phyloP scores from a whole-genome alignment of 2,797 vertebrate genomes.

The Sebastes wilsoni region DNA sequence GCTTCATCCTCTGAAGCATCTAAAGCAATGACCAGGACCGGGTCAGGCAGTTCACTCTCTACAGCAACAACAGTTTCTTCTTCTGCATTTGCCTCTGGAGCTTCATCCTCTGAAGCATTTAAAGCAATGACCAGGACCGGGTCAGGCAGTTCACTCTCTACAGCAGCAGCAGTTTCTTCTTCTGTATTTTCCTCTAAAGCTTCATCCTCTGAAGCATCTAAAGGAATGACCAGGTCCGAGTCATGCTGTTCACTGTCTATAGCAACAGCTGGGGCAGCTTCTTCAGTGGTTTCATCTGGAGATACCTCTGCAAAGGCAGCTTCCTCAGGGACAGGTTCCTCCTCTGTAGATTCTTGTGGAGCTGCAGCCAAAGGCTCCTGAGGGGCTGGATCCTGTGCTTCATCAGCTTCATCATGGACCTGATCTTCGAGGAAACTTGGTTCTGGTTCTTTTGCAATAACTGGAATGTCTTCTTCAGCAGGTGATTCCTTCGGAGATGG shows the following conservation, averaged over 20 bases:
- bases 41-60: background rate
- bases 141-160: background rate
- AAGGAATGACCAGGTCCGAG: no score
- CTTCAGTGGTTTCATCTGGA: background rate
- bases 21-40: no score
- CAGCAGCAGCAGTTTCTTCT: background rate
- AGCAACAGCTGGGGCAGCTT: no score
- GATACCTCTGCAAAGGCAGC: background rate
- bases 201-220: background rate
- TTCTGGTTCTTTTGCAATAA: conserved; percentile 11
- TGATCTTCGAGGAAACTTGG: background rate
- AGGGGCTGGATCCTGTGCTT: background rate
- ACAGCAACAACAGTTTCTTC: background rate
- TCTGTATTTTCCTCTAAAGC: background rate
- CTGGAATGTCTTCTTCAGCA: conserved; percentile 8
- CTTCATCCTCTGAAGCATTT: background rate
- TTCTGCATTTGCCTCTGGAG: background rate
- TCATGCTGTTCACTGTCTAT: no score
- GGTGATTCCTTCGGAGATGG: background rate
- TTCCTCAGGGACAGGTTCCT: background rate
- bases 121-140: background rate
- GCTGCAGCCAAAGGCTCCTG: conserved; percentile 3
- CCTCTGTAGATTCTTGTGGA: background rate
- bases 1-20: background rate
- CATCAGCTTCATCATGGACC: background rate